Evolutionary conservation across 2,113 vertebrate genomes (phyloP), one percentile per base, ranked within the genome.

Genomic region (Morone chrysops): DNA sequence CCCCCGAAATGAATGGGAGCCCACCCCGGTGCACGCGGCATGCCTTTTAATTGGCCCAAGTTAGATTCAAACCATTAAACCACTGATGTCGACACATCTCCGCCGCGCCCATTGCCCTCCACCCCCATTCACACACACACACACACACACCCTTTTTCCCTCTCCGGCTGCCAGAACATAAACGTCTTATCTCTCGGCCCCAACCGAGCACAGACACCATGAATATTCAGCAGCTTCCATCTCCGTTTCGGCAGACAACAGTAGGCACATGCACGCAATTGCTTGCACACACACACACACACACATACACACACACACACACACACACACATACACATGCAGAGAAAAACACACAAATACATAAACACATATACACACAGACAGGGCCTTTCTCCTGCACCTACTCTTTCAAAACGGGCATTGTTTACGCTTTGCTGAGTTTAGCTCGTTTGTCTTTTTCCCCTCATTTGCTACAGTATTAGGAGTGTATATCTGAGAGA

Each of bases 61-160:
- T 95, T 95, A 95, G 94, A 95, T 89, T 91, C 86, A 94, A 92
- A 81, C 95, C 94, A 94, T 96, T 96, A 95, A 95, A 94, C 90
- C 89, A 94, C 83, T 94, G 92, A 93, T 96, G 92, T 93, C 86
- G 92, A 93, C 92, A 93, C 82, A 88, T 91, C 89, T 90, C 78
- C 77, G 56, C 75, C 38, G 78, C 84, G 36, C 89, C 89, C 83
- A 92, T 68, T 87, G 87, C 41, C 65, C 70, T 57, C 76, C 25
- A 16, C 50, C 74, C 57, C 51, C 54, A 78, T 68, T 66, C 65
- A 9, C 57, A 75, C 51, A 59, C 60, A 63, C 57, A 68, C 71
- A 73, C 70, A 67, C 73, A 61, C 79, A 43, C 47, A 65, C 71
- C 12, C 71, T 38, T 45, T 51, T 57, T 76, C 81, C 75, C 71